These are phyloP conservation scores for Heliangelus exortis DNA, from an alignment of 2,797 vertebrate species.

Conservation along the genomic window DNA sequence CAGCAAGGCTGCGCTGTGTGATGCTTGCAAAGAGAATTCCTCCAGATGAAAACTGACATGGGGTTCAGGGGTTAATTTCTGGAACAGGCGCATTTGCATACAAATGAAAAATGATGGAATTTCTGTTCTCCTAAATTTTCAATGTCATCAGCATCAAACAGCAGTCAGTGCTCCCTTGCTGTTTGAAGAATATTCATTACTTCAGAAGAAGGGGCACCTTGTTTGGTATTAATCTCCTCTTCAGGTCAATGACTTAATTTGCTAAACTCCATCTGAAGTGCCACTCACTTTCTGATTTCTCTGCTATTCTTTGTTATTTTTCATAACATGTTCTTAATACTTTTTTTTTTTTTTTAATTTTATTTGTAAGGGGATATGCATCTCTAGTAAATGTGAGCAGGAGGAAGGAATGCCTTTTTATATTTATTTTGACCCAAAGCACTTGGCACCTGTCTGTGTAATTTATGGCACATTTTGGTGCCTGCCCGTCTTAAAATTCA, in stretches of 20 bases:
- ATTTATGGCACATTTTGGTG: neutral
- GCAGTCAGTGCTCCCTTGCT: slow-evolving; percentile 81
- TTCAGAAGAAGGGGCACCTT: slow-evolving; percentile 94
- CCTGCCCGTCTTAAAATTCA: neutral
- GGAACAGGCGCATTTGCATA: slow-evolving; percentile 98
- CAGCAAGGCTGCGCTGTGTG: slow-evolving; percentile 73
- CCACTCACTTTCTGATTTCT: slow-evolving; percentile 80
- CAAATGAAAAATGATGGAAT: slow-evolving; percentile 99
- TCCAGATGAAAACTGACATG: slow-evolving; percentile 96
- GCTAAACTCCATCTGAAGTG: slow-evolving; percentile 90
- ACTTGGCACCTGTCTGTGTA: neutral
- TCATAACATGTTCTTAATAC: slow-evolving; percentile 83
- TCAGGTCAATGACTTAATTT: slow-evolving; percentile 97
- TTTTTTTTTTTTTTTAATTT: slow-evolving; percentile 64
- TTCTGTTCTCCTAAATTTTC: slow-evolving; percentile 96
- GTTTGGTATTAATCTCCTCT: slow-evolving; percentile 95
- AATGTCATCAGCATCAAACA: slow-evolving; percentile 96
- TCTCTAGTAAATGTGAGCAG: slow-evolving; percentile 75
- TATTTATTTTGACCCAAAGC: slow-evolving; percentile 11
- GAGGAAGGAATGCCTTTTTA: neutral
- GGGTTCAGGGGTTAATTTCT: slow-evolving; percentile 99
- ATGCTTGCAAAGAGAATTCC: slow-evolving; percentile 81
- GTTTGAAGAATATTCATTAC: slow-evolving; percentile 95
- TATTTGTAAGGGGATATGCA: slow-evolving; percentile 76
- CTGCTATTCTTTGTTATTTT: slow-evolving; percentile 83